A percentile compares a stretch with the other conserved stretches of the same genome.
Conservation (phyloP, 2,797 vertebrate genomes). For the Glossophaga mutica region DNA sequence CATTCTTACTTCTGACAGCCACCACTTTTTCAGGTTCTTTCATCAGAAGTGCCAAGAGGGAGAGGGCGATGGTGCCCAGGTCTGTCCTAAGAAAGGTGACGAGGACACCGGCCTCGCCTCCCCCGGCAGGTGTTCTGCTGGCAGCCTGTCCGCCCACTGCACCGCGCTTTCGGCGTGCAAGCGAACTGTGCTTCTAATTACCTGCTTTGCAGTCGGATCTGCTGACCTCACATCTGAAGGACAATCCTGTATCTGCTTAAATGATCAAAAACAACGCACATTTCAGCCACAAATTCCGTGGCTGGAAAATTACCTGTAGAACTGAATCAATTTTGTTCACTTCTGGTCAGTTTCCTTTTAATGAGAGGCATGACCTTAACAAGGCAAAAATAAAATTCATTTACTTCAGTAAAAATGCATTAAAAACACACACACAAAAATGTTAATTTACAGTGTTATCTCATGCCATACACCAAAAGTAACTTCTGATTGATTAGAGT, state of each 20-base stretch:
- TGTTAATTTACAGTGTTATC: background rate
- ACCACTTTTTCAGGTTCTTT: background rate
- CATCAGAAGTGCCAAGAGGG: background rate
- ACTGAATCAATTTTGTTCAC: background rate
- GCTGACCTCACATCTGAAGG: slow-evolving; percentile 70
- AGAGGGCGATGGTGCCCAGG: background rate
- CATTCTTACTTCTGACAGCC: background rate
- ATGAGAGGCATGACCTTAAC: slow-evolving; percentile 1
- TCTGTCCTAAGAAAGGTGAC: background rate
- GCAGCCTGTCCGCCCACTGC: background rate
- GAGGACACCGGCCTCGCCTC: background rate
- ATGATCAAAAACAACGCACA: slow-evolving; percentile 34
- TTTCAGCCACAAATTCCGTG: background rate
- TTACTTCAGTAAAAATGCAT: background rate
- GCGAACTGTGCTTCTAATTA: slow-evolving; percentile 56
- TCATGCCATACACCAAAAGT: background rate
- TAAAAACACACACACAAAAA: background rate
- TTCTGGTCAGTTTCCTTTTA: slow-evolving; percentile 43
- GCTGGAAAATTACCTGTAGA: slow-evolving; percentile 36
- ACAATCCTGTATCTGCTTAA: slow-evolving; percentile 54
- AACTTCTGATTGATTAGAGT: background rate
- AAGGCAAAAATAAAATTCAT: slow-evolving; percentile 11
- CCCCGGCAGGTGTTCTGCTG: fast-evolving
- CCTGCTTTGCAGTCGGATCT: slow-evolving; percentile 58
- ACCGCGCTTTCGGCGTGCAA: background rate